Conservation (phyloP, 1,140 invertebrate genomes). For the Saccostrea echinata region DNA sequence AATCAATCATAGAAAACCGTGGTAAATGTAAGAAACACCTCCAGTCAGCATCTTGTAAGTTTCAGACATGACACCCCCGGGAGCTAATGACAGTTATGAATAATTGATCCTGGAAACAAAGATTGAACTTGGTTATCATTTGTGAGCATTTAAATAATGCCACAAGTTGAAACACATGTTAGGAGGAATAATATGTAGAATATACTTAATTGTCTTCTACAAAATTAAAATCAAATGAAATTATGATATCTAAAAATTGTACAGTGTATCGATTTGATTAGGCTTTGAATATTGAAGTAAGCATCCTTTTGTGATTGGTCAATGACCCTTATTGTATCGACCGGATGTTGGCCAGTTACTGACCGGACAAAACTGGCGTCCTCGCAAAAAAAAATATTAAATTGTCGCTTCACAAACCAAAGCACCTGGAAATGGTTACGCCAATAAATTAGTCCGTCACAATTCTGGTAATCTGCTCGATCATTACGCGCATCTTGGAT, state of each 20-base stretch:
- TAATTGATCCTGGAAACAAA: background rate
- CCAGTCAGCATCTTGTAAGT: background rate
- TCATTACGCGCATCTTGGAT: background rate
- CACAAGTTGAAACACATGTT: too few relatives aligned
- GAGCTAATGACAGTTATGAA: conserved; percentile 15
- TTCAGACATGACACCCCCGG: background rate
- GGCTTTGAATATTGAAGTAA: background rate
- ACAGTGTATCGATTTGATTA: background rate
- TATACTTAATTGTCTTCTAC: background rate
- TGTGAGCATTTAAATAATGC: too few relatives aligned
- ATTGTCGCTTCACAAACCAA: background rate
- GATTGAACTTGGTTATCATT: too few relatives aligned
- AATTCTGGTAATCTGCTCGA: background rate
- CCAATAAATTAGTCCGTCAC: background rate
- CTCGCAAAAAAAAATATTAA: background rate
- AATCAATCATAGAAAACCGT: background rate
- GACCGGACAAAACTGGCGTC: background rate
- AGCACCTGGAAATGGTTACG: background rate
- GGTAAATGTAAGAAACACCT: background rate
- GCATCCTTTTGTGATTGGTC: background rate
- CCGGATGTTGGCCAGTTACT: conserved; percentile 31
- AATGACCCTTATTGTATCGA: background rate
- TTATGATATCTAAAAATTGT: background rate
- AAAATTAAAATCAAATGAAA: background rate
- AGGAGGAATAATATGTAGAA: background rate